A percentile compares a stretch with the other conserved stretches of the same genome.
Conservation (phyloP, 2,888 invertebrate genomes). For the Tetheella fluctuosa region DNA sequence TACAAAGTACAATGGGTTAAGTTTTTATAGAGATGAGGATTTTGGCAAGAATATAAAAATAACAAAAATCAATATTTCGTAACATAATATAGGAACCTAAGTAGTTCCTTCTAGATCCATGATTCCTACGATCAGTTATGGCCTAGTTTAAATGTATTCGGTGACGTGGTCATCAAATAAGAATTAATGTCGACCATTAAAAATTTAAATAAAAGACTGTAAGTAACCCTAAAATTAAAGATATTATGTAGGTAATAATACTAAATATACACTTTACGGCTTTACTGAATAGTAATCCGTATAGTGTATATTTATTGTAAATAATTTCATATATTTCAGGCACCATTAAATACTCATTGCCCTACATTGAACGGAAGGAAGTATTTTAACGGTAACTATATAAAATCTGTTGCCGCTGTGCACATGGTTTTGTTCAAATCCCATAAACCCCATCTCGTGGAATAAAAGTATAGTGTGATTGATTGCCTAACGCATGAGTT, state of each 20-base stretch:
- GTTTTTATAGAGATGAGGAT: no score
- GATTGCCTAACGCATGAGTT: neutral
- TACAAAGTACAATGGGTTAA: constrained; percentile 14
- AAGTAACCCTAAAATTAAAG: neutral
- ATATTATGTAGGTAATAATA: neutral
- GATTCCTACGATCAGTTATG: no score
- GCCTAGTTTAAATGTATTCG: no score
- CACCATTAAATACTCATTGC: constrained; percentile 4
- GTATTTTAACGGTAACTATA: neutral
- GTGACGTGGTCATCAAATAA: no score
- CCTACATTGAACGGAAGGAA: neutral
- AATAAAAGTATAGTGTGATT: neutral
- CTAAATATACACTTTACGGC: no score
- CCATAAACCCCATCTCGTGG: neutral
- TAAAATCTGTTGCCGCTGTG: neutral
- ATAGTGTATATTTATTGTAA: neutral
- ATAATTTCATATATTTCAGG: neutral
- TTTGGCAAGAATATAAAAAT: no score
- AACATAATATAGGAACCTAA: no score
- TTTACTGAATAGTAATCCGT: no score
- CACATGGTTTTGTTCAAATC: neutral
- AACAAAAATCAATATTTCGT: no score
- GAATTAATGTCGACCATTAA: no score
- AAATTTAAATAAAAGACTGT: no score
- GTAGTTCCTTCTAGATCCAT: no score